A percentile compares a stretch with the other conserved stretches of the same genome.
These are phyloP conservation scores for Rutilus rutilus DNA, from an alignment of 2,113 vertebrate species.

Conservation along the genomic window DNA sequence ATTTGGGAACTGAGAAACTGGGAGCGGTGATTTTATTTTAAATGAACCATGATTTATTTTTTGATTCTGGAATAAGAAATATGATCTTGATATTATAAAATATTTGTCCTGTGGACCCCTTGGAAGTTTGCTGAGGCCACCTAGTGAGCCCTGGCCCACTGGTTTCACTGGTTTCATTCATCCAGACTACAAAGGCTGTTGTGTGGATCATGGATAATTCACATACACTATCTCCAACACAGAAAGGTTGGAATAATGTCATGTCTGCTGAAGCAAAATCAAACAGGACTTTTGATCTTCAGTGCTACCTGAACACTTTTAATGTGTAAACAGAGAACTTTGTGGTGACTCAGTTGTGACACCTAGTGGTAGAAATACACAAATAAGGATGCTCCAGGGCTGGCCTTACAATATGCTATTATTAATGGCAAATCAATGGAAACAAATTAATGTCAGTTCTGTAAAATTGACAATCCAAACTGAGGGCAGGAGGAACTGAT, in stretches of 20 bases:
- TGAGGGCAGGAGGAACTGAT: neutral
- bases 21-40: too few species aligned
- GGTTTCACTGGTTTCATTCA: neutral
- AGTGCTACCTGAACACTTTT: neutral
- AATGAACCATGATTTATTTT: neutral
- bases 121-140: neutral
- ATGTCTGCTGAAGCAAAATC: neutral
- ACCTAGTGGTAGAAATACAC: constrained; percentile 24
- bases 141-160: neutral
- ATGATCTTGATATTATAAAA: neutral
- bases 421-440: neutral
- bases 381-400: neutral
- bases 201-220: neutral
- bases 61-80: neutral
- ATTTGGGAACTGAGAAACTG: neutral
- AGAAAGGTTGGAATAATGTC: neutral
- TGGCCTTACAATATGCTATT: neutral
- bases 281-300: neutral
- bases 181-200: neutral
- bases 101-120: neutral
- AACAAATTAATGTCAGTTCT: neutral
- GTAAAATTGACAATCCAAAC: neutral
- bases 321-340: neutral
- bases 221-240: neutral
- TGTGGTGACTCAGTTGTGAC: constrained; percentile 36